A percentile compares a stretch with the other conserved stretches of the same genome.
Evolutionary conservation across 37 sponge, comb jelly and placozoan genomes (phyloP).

Genomic region (Chondrosia reniformis): DNA sequence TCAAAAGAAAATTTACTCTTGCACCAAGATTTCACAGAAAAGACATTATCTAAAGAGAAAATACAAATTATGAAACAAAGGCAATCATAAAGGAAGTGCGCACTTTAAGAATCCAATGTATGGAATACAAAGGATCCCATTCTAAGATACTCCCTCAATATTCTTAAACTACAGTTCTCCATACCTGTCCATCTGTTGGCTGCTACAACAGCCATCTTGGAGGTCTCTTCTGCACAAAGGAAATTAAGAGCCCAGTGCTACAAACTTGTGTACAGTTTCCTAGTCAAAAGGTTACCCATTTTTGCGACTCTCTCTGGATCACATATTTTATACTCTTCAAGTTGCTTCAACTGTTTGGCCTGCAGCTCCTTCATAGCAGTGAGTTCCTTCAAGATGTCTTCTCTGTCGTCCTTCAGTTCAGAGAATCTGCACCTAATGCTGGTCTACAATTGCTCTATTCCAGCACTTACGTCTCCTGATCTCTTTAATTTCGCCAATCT

Average conservation of each 20-base stretch:
- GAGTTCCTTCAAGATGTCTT: slow-evolving; percentile 54
- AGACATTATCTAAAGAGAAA: slow-evolving; percentile 80
- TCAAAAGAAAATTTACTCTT: slow-evolving; percentile 83
- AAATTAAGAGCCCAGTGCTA: neutral
- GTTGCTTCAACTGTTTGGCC: slow-evolving; percentile 39
- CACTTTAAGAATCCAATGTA: neutral
- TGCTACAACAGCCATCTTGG: slow-evolving; percentile 58
- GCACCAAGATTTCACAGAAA: slow-evolving; percentile 92
- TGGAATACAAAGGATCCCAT: neutral
- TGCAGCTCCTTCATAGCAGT: slow-evolving; percentile 35
- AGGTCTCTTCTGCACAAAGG: slow-evolving; percentile 38
- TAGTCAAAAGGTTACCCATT: slow-evolving; percentile 28
- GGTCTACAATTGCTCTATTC: neutral
- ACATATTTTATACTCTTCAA: slow-evolving; percentile 71
- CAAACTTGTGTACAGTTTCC: neutral
- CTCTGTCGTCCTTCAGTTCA: slow-evolving; percentile 40
- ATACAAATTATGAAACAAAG: neutral
- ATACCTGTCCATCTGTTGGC: slow-evolving; percentile 98
- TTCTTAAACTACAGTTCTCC: too few species aligned
- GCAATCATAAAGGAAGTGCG: neutral
- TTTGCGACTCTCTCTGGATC: slow-evolving; percentile 77
- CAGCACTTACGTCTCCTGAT: slow-evolving; percentile 41
- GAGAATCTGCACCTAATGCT: neutral
- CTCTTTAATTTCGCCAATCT: slow-evolving; percentile 37
- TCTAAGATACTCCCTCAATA: too few species aligned